Evolutionary conservation across 1,140 invertebrate species (phyloP).

Genomic region (roundworm (Caenorhabditis elegans)): WBcel235 BX284602.5:9969001-9969500

Average conservation of each 20-base stretch:
- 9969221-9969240: neutral
- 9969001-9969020: neutral
- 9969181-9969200: no score
- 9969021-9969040: neutral
- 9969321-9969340: neutral
- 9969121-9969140: neutral
- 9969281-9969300: neutral
- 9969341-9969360: neutral
- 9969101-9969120: constrained; percentile 1
- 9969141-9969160: constrained; percentile 1
- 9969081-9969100: constrained; percentile 1
- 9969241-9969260: constrained; percentile 3
- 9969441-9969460: no score
- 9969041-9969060: no score
- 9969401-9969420: neutral
- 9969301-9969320: neutral
- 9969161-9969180: neutral
- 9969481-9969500: neutral
- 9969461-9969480: neutral
- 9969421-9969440: neutral
- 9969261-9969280: neutral
- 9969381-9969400: neutral
- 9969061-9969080: neutral
- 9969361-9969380: neutral
- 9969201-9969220: no score